Evolutionary conservation across 1,140 invertebrate species (phyloP), one percentile per base, ranked within the genome.

Genomic region (Fopius arisanus): DNA sequence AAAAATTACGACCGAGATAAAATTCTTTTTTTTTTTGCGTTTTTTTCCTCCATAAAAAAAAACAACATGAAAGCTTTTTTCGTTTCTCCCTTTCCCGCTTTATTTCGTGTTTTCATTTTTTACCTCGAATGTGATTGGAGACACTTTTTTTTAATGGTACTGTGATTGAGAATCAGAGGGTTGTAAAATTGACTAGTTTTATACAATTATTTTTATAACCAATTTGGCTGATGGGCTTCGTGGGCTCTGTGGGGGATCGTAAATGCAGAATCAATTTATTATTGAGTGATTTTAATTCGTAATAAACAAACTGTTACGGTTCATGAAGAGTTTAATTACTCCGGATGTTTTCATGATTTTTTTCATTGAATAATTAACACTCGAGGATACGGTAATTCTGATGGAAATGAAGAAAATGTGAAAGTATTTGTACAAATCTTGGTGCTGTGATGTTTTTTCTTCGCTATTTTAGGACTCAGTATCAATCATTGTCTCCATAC

Each of bases 181-280:
- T 87, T 86, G 84, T 78, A 84, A 72, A 86, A 87, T 86, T 85
- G 87, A 87, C 85, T 86, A 88, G 84, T 88, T 88, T 87, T 88
- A 87, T 87, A 88, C 83, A 87, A 87, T 88, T 88, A 88, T 87
- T 88, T 87, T 87, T 87, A 87, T 88, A 87, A 87, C 82, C 48
- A 77, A 85, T 81, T 80, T 87, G 84, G 85, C 85, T 84, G 81
- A 59, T 71, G 41, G 41, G 51, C 23, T 63, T 73, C 67, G 71
- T 70, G 48, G 48, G 70, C 29, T 12, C 33, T 67, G 31, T 29
- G 26, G 29, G 67, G 65, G 73, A 71, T 75, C 67, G 65, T 62
- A 37, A 70, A 41, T 6, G 3, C 23, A 31, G 10, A 21, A 48
- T 48, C 7, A 51, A 68, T 67, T 23, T 29, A 41, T 19, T 43